Conservation (phyloP, 2,888 invertebrate genomes). For the Falcaria lacertinaria region DNA sequence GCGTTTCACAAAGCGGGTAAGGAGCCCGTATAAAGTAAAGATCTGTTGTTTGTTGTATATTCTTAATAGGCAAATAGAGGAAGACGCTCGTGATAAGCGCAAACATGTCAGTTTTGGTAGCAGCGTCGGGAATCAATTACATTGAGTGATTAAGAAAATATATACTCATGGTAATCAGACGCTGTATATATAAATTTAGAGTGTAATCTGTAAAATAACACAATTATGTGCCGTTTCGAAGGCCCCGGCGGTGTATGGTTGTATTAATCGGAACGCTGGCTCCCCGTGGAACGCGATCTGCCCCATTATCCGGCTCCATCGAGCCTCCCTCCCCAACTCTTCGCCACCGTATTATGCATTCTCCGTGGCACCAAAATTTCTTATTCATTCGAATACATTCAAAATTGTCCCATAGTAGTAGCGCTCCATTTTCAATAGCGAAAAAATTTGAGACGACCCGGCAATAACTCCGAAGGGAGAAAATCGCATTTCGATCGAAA, state of each 20-base stretch:
- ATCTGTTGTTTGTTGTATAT: background rate
- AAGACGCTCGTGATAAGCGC: background rate
- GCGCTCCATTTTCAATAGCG: slow-evolving; percentile 66
- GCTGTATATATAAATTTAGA: background rate
- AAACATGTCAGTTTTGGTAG: background rate
- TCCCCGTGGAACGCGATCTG: slow-evolving; percentile 10
- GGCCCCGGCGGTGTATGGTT: slow-evolving; percentile 29
- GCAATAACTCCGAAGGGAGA: slow-evolving; percentile 74
- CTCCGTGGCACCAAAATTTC: slow-evolving; percentile 61
- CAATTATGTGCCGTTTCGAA: slow-evolving; percentile 17
- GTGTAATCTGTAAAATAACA: slow-evolving; percentile 9
- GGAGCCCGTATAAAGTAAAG: slow-evolving; percentile 5
- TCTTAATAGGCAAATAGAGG: background rate
- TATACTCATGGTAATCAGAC: background rate
- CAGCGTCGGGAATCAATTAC: background rate
- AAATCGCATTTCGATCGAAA: slow-evolving; percentile 78
- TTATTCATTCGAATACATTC: slow-evolving; percentile 74
- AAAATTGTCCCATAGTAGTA: slow-evolving; percentile 64
- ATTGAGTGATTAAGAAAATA: background rate
- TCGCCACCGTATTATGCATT: slow-evolving; percentile 50
- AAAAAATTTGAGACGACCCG: slow-evolving; percentile 70
- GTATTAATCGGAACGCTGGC: slow-evolving; percentile 26
- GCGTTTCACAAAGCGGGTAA: slow-evolving; percentile 34
- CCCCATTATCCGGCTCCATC: slow-evolving; percentile 27
- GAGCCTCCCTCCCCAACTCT: slow-evolving; percentile 24